phyloP scores from a whole-genome alignment of 2,113 vertebrate genomes.

The Meriones unguiculatus region DNA sequence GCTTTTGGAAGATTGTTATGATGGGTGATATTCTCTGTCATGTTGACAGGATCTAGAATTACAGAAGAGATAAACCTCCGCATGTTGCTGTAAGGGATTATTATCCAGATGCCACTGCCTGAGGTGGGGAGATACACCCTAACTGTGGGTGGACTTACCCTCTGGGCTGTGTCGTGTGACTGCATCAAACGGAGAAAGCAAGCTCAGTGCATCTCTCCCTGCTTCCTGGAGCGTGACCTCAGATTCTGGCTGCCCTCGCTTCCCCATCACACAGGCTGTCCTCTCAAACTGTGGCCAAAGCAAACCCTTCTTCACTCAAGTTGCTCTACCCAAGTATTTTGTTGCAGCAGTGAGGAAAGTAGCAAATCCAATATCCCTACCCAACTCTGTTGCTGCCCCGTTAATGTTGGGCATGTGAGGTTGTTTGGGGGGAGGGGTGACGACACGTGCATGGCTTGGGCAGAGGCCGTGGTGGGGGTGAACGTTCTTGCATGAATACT shows the following conservation, averaged over 20 bases:
- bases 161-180: not conserved
- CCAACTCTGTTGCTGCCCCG: not conserved
- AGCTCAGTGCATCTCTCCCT: not conserved
- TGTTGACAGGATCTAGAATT: not conserved
- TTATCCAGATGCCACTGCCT: not conserved
- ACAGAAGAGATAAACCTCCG: not conserved
- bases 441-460: not conserved
- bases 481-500: too few species aligned
- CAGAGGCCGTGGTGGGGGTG: not conserved
- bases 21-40: not conserved
- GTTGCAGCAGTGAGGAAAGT: too few species aligned
- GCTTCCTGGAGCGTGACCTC: not conserved
- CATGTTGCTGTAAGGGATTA: not conserved
- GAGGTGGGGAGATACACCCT: too few species aligned
- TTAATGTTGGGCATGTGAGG: not conserved
- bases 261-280: not conserved
- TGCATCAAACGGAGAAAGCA: rapidly evolving
- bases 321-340: not conserved
- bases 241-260: too few species aligned
- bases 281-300: not conserved
- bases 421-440: too few species aligned
- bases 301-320: not conserved
- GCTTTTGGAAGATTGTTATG: not conserved
- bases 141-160: not conserved
- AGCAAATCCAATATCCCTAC: not conserved